Evolutionary conservation across 2,888 invertebrate species (phyloP).

Genomic region (Automeris io): DNA sequence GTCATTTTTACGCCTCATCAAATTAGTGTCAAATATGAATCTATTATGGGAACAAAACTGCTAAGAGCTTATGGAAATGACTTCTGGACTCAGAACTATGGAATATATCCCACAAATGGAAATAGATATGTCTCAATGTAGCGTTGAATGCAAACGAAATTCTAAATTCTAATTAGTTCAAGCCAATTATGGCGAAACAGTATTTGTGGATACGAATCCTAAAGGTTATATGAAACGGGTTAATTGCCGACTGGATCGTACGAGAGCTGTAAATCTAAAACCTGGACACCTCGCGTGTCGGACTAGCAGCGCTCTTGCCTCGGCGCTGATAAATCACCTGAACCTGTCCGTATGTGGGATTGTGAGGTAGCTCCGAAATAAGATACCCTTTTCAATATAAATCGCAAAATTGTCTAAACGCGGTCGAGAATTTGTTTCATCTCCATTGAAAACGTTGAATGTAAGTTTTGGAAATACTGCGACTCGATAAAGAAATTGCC

Average conservation of each 20-base stretch:
- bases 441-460: too few relatives aligned
- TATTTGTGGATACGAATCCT: background rate
- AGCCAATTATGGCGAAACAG: background rate
- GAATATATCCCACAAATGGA: too few relatives aligned
- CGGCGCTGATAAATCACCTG: slow-evolving; percentile 14
- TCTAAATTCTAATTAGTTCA: too few relatives aligned
- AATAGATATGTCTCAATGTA: too few relatives aligned
- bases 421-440: background rate
- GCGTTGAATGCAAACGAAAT: too few relatives aligned
- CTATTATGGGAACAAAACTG: too few relatives aligned
- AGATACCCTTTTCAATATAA: slow-evolving; percentile 8
- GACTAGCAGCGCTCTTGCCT: slow-evolving; percentile 4
- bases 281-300: slow-evolving; percentile 23
- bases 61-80: too few relatives aligned
- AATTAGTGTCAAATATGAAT: too few relatives aligned
- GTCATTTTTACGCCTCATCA: too few relatives aligned
- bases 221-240: slow-evolving; percentile 2
- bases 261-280: slow-evolving; percentile 17
- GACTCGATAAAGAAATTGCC: too few relatives aligned
- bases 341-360: slow-evolving; percentile 7
- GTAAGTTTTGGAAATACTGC: too few relatives aligned
- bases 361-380: background rate
- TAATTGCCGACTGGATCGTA: slow-evolving; percentile 6
- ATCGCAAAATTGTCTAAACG: slow-evolving; percentile 3
- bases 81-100: too few relatives aligned